These are phyloP conservation scores for Etia nguti DNA, from an alignment of 2,113 vertebrate genomes.

Conservation along the genomic window DNA sequence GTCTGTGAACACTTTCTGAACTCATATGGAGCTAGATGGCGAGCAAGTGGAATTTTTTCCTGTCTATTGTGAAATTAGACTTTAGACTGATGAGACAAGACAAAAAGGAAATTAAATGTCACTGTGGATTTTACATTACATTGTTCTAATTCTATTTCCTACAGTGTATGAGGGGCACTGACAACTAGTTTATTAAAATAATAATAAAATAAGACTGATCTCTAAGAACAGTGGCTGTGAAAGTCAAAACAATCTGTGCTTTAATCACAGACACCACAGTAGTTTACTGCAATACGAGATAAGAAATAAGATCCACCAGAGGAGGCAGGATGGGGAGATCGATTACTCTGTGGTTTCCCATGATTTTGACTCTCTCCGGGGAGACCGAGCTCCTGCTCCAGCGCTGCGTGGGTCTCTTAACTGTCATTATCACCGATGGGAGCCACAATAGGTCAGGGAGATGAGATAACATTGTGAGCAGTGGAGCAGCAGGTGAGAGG, in stretches of 20 bases:
- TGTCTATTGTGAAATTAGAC: background rate
- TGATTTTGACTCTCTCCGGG: conserved; percentile 60
- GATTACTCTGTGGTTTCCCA: conserved; percentile 72
- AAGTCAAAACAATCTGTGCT: conserved; percentile 35
- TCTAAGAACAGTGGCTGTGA: background rate
- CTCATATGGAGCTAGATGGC: background rate
- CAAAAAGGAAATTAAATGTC: background rate
- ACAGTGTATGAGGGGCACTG: background rate
- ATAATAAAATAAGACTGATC: background rate
- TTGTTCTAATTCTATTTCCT: background rate
- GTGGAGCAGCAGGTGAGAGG: conserved; percentile 72
- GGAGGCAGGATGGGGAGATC: conserved; percentile 51
- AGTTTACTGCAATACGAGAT: conserved; percentile 5
- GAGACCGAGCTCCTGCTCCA: conserved; percentile 31
- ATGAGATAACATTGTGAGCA: conserved; percentile 77
- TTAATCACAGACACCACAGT: background rate
- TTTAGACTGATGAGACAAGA: background rate
- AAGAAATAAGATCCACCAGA: conserved; percentile 48
- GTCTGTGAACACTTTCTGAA: background rate
- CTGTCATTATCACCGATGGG: conserved; percentile 70
- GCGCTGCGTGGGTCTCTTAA: conserved; percentile 59
- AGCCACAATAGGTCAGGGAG: conserved; percentile 71
- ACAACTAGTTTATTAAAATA: background rate
- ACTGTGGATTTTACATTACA: background rate
- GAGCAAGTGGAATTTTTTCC: background rate